Percentiles rank a stretch among this genome's conserved stretches.
phyloP scores from a whole-genome alignment of 2,888 invertebrate species.

The Mesorhabditis belari region DNA sequence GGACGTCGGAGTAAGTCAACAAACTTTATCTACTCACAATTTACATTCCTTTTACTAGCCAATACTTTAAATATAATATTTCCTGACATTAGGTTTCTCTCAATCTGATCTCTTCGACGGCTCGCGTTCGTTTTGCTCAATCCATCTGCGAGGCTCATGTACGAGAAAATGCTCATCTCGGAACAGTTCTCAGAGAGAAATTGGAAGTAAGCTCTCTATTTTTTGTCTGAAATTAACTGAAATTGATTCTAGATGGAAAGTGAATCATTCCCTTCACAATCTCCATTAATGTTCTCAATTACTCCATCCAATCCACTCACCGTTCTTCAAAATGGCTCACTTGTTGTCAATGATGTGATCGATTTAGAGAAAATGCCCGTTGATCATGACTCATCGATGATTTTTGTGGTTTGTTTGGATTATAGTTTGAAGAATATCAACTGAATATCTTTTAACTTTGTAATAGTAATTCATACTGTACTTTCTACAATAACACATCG shows the following conservation, averaged over 20 bases:
- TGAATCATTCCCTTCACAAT: conserved; percentile 3
- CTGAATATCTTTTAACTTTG: background rate
- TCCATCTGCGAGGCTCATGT: conserved; percentile 37
- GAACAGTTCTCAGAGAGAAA: conserved; percentile 18
- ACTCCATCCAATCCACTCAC: conserved; percentile 13
- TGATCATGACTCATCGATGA: background rate
- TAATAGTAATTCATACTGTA: background rate
- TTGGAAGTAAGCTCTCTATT: background rate
- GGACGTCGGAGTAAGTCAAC: conserved; percentile 39
- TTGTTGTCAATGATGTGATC: conserved; percentile 22
- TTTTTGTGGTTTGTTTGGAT: conserved; percentile 3
- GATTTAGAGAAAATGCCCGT: conserved; percentile 17
- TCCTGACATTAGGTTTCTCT: conserved; percentile 18
- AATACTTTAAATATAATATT: background rate
- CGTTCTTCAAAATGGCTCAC: conserved; percentile 34
- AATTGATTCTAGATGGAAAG: background rate
- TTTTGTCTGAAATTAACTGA: background rate
- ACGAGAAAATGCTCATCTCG: conserved; percentile 31
- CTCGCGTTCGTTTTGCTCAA: conserved; percentile 34
- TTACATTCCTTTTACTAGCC: background rate
- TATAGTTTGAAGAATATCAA: background rate
- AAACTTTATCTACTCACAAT: background rate
- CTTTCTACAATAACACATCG: background rate
- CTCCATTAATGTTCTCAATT: conserved; percentile 9
- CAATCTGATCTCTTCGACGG: conserved; percentile 10